A percentile compares a stretch with the other conserved stretches of the same genome.
Conservation (phyloP, 2,113 vertebrate species). For the Alethe diademata region DNA sequence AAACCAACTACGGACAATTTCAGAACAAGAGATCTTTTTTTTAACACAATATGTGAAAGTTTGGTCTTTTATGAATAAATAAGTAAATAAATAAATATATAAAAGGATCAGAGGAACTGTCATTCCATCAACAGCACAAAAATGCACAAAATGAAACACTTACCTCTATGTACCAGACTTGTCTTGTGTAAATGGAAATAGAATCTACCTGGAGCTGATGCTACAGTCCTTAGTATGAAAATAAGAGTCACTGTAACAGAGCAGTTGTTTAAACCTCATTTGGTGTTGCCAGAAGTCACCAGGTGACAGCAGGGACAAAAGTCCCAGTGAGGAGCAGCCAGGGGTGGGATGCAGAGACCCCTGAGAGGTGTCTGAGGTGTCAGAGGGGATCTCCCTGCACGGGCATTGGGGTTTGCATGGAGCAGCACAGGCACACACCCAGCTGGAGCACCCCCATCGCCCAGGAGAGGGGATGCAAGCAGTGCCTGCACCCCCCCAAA, state of each 20-base stretch:
- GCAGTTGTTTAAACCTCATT: neutral
- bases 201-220: neutral
- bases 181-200: neutral
- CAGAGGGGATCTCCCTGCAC: neutral
- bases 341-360: neutral
- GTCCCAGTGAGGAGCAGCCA: fast-evolving
- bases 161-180: neutral
- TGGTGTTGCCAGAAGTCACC: neutral
- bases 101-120: neutral
- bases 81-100: neutral
- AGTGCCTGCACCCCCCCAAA: fast-evolving
- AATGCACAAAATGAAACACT: neutral
- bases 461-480: neutral
- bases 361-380: neutral
- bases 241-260: neutral
- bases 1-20: neutral
- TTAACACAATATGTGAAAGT: neutral
- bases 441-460: neutral
- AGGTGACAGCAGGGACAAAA: fast-evolving
- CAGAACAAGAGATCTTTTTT: neutral
- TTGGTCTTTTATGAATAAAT: neutral
- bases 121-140: neutral
- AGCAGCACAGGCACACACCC: fast-evolving
- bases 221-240: neutral
- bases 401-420: fast-evolving